A percentile compares a stretch with the other conserved stretches of the same genome.
Evolutionary conservation across 2,797 vertebrate species (phyloP).

Genomic region (Enteromius paludinosus): DNA sequence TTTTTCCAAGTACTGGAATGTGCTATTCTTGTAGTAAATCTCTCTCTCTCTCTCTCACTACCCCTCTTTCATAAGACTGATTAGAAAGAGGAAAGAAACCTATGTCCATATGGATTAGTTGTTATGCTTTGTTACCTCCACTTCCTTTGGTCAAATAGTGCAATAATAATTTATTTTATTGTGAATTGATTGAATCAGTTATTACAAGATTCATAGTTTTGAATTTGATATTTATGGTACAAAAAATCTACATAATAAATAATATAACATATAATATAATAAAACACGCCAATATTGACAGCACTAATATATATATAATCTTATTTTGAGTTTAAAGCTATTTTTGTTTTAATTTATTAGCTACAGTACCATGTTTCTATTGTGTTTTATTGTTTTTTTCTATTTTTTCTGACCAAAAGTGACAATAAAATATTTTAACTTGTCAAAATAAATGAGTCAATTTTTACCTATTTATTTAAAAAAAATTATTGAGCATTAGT

Average conservation of each 20-base stretch:
- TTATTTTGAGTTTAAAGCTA: too few species aligned
- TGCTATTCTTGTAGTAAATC: slow-evolving; percentile 15
- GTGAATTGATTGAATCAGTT: background rate
- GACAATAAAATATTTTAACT: background rate
- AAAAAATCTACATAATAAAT: background rate
- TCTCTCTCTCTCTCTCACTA: background rate
- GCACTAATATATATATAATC: too few species aligned
- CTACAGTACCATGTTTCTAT: too few species aligned
- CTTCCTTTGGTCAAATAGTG: background rate
- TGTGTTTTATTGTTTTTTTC: too few species aligned
- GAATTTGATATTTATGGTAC: background rate
- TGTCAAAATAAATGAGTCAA: background rate
- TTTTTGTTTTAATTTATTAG: too few species aligned
- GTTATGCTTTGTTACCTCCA: background rate
- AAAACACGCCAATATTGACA: too few species aligned
- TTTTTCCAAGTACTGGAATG: slow-evolving; percentile 26
- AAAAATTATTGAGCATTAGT: too few species aligned
- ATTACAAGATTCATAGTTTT: background rate
- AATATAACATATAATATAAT: too few species aligned
- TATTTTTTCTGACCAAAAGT: background rate
- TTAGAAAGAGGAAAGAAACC: slow-evolving; percentile 5
- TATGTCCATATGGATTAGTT: background rate
- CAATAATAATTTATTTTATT: background rate
- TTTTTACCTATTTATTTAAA: too few species aligned
- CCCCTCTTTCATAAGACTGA: background rate